A percentile compares a stretch with the other conserved stretches of the same genome.
Conservation (phyloP, 2,888 invertebrate genomes). For the Hetaerina titia region DNA sequence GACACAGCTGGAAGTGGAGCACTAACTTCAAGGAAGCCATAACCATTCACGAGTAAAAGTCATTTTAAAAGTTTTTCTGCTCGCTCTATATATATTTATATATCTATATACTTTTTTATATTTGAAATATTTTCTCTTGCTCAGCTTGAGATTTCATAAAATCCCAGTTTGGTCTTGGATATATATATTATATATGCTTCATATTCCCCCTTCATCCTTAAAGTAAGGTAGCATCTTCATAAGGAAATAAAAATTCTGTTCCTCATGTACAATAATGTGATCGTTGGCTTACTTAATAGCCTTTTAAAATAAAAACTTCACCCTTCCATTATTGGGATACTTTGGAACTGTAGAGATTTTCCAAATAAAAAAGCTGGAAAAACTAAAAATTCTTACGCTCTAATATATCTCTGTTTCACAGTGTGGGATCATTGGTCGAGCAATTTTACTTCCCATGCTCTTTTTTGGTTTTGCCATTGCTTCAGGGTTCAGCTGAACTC, state of each 20-base stretch:
- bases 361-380: neutral
- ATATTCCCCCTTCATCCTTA: constrained; percentile 68
- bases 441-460: constrained; percentile 62
- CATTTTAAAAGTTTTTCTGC: constrained; percentile 69
- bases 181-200: constrained; percentile 65
- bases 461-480: constrained; percentile 43
- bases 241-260: constrained; percentile 41
- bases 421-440: constrained; percentile 53
- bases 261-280: neutral
- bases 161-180: constrained; percentile 62
- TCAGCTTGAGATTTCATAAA: constrained; percentile 66
- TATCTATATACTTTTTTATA: constrained; percentile 74
- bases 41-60: constrained; percentile 89
- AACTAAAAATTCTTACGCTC: neutral
- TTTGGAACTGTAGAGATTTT: neutral
- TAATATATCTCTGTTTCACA: neutral
- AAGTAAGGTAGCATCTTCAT: constrained; percentile 66
- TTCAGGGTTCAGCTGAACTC: constrained; percentile 56
- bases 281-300: neutral
- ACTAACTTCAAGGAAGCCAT: constrained; percentile 98
- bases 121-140: constrained; percentile 69
- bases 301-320: neutral
- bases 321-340: neutral
- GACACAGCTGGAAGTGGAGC: constrained; percentile 94
- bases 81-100: constrained; percentile 71